Conservation (phyloP, 2,888 invertebrate genomes). For the Tipula unca region DNA sequence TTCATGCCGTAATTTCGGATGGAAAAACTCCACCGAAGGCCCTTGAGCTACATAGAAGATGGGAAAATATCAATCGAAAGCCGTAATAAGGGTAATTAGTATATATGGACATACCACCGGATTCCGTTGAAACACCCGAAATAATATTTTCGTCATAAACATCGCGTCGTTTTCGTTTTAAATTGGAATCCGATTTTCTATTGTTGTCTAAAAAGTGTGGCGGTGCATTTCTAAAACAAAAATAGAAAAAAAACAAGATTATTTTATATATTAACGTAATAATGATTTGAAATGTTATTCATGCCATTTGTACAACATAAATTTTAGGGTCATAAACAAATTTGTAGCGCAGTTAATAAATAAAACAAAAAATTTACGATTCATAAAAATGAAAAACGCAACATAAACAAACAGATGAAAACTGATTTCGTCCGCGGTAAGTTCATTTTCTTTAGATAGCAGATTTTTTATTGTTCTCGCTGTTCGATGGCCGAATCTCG, state of each 20-base stretch:
- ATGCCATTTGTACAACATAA: not conserved
- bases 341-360: not conserved
- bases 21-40: conserved; percentile 66
- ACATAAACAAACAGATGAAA: not conserved
- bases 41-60: conserved; percentile 27
- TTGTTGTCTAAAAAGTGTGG: not conserved
- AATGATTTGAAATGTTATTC: not conserved
- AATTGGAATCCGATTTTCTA: not conserved
- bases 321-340: not conserved
- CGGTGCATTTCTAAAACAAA: not conserved
- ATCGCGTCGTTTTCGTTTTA: not conserved
- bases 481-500: too few species aligned
- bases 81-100: not conserved
- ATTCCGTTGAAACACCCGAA: not conserved
- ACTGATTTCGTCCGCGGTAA: not conserved
- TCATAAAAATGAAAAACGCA: not conserved
- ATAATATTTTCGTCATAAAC: not conserved
- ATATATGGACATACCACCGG: not conserved
- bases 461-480: not conserved
- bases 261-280: not conserved
- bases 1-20: conserved; percentile 56
- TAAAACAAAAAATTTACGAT: not conserved
- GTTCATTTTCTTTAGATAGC: not conserved
- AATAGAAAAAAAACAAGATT: not conserved
- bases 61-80: not conserved